Evolutionary conservation across 2,888 invertebrate species (phyloP).

Genomic region (Trichopria drosophilae): DNA sequence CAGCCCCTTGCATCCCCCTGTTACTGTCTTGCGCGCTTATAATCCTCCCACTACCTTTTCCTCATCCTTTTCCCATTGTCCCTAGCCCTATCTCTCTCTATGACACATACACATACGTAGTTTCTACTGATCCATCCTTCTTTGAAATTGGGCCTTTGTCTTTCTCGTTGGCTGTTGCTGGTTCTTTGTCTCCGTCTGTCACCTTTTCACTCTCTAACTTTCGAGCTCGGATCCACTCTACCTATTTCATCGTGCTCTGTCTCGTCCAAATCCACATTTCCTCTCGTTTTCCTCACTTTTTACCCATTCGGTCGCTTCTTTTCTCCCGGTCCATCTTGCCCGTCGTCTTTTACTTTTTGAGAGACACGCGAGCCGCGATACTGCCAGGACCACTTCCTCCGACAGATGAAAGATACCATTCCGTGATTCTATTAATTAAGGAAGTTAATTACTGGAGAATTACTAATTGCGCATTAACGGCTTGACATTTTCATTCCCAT

Average conservation of each 20-base stretch:
- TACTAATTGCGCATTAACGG: no score
- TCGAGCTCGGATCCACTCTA: not conserved
- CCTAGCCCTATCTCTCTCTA: slow-evolving; percentile 8
- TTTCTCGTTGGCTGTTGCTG: slow-evolving; percentile 15
- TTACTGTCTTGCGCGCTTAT: slow-evolving; percentile 15
- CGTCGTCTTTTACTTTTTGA: no score
- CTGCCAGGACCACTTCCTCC: slow-evolving; percentile 40
- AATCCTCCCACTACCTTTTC: slow-evolving; percentile 25
- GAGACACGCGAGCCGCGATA: no score
- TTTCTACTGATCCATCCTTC: slow-evolving; percentile 2
- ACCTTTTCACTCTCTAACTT: slow-evolving; percentile 1
- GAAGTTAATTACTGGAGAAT: no score
- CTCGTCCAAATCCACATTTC: slow-evolving; percentile 9
- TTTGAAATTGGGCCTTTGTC: slow-evolving; percentile 13
- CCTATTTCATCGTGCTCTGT: slow-evolving; percentile 10
- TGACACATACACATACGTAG: not conserved
- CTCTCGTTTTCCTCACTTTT: slow-evolving; percentile 13
- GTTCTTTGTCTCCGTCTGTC: slow-evolving; percentile 6
- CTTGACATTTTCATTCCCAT: no score
- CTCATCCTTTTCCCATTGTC: slow-evolving; percentile 15
- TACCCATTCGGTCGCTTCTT: slow-evolving; percentile 20
- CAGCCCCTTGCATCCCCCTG: slow-evolving; percentile 37
- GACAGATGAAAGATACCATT: slow-evolving; percentile 50
- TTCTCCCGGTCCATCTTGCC: no score
- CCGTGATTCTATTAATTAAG: slow-evolving; percentile 51